Evolutionary conservation across 2,888 invertebrate genomes (phyloP).

Genomic region (Antitype chi): DNA sequence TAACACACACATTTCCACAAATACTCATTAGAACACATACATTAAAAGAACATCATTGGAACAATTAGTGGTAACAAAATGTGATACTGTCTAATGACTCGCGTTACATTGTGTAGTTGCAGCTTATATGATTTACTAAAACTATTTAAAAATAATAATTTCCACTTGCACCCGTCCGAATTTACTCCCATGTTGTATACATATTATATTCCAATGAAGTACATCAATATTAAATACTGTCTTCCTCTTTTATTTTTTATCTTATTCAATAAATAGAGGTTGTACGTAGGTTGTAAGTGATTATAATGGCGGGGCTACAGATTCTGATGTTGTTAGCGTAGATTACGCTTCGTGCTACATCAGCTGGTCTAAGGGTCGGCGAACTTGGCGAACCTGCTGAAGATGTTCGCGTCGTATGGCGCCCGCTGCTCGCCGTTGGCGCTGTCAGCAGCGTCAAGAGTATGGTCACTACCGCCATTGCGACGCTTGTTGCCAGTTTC

Average conservation of each 20-base stretch:
- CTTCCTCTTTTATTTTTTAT: no score
- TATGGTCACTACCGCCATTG: not conserved
- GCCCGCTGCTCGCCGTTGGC: not conserved
- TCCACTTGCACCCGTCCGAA: no score
- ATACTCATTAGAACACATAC: not conserved
- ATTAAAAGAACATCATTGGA: constrained; percentile 2
- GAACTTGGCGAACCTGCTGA: not conserved
- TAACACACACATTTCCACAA: no score
- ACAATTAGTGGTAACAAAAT: not conserved
- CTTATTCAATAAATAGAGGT: not conserved
- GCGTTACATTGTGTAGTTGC: not conserved
- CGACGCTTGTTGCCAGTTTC: not conserved
- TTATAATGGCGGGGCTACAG: not conserved
- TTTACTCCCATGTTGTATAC: no score
- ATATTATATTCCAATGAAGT: no score
- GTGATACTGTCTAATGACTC: constrained; percentile 1
- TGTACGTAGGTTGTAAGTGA: not conserved
- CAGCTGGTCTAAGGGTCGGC: constrained; percentile 8
- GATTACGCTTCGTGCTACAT: not conserved
- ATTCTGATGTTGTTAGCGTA: no score
- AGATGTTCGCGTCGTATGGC: not conserved
- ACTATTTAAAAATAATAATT: no score
- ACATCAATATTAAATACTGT: no score
- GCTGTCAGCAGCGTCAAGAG: not conserved
- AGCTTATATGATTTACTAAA: not conserved